Percentiles rank a stretch among this genome's conserved stretches.
These are phyloP conservation scores for Trileptium ribeirensis DNA, from an alignment of 2,888 invertebrate species.

Conservation along the genomic window DNA sequence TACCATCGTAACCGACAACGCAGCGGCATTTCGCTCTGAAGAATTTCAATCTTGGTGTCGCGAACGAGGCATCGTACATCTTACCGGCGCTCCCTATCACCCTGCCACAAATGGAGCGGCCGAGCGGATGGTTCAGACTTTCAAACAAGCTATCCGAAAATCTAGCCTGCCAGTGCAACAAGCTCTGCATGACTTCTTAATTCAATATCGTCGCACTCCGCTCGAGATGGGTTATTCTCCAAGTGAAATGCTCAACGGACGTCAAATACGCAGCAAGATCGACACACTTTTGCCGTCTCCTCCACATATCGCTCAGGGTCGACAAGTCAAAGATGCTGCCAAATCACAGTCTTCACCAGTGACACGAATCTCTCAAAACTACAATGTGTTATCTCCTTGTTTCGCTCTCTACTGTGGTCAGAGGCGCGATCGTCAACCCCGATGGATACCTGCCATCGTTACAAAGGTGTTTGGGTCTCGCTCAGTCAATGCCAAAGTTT, in stretches of 20 bases:
- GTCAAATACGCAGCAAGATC: constrained; percentile 16
- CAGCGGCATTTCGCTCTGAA: constrained; percentile 29
- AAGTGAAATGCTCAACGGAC: constrained; percentile 22
- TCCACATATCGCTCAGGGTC: constrained; percentile 23
- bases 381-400: not conserved
- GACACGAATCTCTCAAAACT: not conserved
- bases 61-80: constrained; percentile 4
- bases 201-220: constrained; percentile 15
- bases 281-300: constrained; percentile 9
- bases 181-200: constrained; percentile 28
- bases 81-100: constrained; percentile 37
- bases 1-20: constrained; percentile 38
- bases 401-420: not conserved
- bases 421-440: not conserved
- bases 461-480: not conserved
- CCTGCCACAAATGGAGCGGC: constrained; percentile 31
- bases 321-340: constrained; percentile 14
- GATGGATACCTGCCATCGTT: not conserved
- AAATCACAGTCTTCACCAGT: not conserved
- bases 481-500: not conserved
- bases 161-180: constrained; percentile 22
- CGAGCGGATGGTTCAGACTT: constrained; percentile 30
- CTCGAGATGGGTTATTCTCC: constrained; percentile 22
- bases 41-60: not conserved
- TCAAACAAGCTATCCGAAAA: constrained; percentile 31